Conservation (phyloP, 2,113 vertebrate genomes). For the Orthonyx spaldingii region DNA sequence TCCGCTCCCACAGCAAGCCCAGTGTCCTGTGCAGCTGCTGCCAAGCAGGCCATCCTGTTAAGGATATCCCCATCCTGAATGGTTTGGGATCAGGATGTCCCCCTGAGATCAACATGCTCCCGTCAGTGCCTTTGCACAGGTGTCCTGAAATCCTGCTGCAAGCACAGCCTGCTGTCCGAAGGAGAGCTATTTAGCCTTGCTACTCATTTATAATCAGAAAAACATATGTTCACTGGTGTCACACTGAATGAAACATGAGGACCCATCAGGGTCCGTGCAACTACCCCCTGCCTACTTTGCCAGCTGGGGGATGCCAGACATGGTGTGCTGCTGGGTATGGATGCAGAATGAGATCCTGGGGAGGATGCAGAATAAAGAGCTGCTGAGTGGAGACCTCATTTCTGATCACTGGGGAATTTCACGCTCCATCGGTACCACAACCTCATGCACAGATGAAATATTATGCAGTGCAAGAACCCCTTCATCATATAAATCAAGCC, state of each 20-base stretch:
- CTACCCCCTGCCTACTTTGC: not conserved
- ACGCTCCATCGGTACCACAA: not conserved
- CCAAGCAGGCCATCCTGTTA: not conserved
- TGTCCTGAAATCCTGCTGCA: not conserved
- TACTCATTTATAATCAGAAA: not conserved
- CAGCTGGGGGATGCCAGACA: not conserved
- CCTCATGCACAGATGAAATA: not conserved
- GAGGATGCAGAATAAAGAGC: not conserved
- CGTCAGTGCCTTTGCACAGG: not conserved
- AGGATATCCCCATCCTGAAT: not conserved
- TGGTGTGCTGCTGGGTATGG: not conserved
- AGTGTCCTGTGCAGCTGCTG: not conserved
- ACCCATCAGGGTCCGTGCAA: not conserved
- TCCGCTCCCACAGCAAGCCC: rapidly evolving
- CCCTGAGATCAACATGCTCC: rapidly evolving
- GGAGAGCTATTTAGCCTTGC: not conserved
- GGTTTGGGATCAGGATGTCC: not conserved
- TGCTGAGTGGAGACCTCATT: not conserved
- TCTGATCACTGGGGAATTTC: conserved; percentile 23
- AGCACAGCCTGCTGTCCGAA: not conserved
- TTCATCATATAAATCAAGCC: conserved; percentile 14
- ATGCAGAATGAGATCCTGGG: not conserved
- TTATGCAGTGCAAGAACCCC: not conserved
- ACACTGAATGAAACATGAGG: not conserved
- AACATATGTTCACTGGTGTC: rapidly evolving